Evolutionary conservation across 2,113 vertebrate species (phyloP).

Genomic region (Leuciscus idus): DNA sequence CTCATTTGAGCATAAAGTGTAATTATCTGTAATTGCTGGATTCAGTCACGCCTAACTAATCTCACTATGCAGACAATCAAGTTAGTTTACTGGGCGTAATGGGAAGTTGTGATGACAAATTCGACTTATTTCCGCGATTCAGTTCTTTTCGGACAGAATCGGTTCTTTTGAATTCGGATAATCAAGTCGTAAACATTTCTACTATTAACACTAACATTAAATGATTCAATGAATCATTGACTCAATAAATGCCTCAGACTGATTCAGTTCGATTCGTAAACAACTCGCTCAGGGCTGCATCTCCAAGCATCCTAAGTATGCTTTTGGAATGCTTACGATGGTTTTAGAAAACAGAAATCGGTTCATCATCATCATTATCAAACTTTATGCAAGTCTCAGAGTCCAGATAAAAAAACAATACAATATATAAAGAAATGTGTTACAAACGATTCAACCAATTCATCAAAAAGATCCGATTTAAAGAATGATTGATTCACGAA

Average conservation of each 20-base stretch:
- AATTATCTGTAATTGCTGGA: background rate
- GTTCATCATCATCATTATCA: background rate
- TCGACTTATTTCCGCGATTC: background rate
- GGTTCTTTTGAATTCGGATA: background rate
- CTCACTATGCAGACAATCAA: background rate
- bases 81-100: background rate
- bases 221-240: background rate
- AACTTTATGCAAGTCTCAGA: background rate
- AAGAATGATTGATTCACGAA: background rate
- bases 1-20: conserved; percentile 33
- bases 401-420: background rate
- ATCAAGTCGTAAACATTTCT: background rate
- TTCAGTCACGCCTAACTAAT: background rate
- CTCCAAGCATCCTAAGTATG: too few species aligned
- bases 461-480: conserved; percentile 13
- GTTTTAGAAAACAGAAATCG: background rate
- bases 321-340: background rate
- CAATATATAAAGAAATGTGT: background rate
- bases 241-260: background rate
- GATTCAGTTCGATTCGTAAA: background rate
- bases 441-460: background rate
- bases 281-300: background rate
- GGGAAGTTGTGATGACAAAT: background rate
- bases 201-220: too few species aligned
- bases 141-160: background rate